Evolutionary conservation across 2,888 invertebrate genomes (phyloP).

Genomic region (Apodemia mormo): DNA sequence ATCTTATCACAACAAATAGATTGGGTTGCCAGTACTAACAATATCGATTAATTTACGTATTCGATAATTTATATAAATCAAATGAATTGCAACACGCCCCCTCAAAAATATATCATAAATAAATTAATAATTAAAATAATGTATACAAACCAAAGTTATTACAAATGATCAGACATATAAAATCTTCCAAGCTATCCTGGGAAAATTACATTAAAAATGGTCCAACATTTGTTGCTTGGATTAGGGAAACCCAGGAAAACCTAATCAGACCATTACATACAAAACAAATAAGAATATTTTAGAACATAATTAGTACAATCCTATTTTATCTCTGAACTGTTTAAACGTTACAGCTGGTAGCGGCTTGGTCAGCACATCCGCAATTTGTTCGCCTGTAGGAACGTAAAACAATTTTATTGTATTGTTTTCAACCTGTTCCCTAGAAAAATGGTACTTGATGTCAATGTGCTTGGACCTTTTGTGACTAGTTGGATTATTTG

Average conservation of each 20-base stretch:
- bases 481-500: slow-evolving; percentile 38
- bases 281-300: not conserved
- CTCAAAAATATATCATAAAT: too few species aligned
- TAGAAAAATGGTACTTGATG: slow-evolving; percentile 40
- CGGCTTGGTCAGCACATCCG: slow-evolving; percentile 27
- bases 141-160: too few species aligned
- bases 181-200: too few species aligned
- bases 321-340: slow-evolving; percentile 16
- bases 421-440: slow-evolving; percentile 35
- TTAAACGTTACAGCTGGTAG: slow-evolving; percentile 20
- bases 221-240: too few species aligned
- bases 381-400: slow-evolving; percentile 35
- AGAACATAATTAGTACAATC: slow-evolving; percentile 7
- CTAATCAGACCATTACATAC: not conserved
- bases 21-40: too few species aligned
- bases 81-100: too few species aligned
- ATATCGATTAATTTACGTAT: too few species aligned
- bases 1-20: too few species aligned
- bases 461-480: slow-evolving; percentile 48
- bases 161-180: too few species aligned
- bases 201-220: too few species aligned
- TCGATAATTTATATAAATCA: too few species aligned
- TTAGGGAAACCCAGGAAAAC: slow-evolving; percentile 28
- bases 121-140: too few species aligned
- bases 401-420: slow-evolving; percentile 36